These are phyloP conservation scores for Ptilonorhynchus violaceus DNA, from an alignment of 2,113 vertebrate genomes.

Conservation along the genomic window DNA sequence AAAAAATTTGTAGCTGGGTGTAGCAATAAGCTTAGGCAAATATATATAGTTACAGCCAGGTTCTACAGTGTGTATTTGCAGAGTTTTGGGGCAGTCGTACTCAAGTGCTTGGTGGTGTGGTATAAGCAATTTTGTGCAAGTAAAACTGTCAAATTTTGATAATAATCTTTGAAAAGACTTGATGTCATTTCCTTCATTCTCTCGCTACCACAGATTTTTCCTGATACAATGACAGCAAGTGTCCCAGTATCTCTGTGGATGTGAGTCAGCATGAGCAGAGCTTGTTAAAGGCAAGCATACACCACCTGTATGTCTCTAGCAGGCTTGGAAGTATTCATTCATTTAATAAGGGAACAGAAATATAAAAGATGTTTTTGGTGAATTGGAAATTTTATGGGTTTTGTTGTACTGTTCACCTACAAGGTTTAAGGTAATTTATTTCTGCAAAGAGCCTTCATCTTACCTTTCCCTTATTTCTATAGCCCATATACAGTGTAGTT, in stretches of 20 bases:
- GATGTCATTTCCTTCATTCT: background rate
- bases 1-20: background rate
- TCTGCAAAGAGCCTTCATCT: background rate
- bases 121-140: background rate
- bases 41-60: background rate
- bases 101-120: background rate
- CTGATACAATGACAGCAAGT: background rate
- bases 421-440: background rate
- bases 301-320: background rate
- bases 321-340: background rate
- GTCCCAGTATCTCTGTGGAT: background rate
- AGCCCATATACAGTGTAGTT: background rate
- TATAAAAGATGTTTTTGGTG: background rate
- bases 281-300: background rate
- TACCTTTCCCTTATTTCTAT: background rate
- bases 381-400: background rate
- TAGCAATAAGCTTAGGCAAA: constrained; percentile 11
- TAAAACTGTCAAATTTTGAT: background rate
- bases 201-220: background rate
- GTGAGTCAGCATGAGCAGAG: background rate
- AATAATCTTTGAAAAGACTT: background rate
- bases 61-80: background rate
- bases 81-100: background rate
- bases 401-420: background rate
- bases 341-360: background rate